Conservation (phyloP, 2,888 invertebrate genomes). For the Brachynemurus nebulosus region DNA sequence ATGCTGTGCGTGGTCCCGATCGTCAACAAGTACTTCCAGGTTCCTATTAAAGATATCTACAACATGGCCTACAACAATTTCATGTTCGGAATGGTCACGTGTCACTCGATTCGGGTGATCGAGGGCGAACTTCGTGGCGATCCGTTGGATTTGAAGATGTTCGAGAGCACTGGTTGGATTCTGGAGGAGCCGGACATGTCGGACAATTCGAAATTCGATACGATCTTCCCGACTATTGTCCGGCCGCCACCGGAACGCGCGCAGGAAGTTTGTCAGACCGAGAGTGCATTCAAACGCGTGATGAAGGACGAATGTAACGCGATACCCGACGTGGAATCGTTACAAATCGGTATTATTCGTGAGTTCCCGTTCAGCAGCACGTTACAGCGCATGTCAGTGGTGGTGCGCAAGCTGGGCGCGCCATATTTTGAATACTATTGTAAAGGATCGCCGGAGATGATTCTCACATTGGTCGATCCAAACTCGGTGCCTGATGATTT, state of each 20-base stretch:
- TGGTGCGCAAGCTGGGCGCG: constrained; percentile 57
- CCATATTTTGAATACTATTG: constrained; percentile 66
- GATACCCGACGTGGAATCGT: background rate
- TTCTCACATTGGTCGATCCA: constrained; percentile 56
- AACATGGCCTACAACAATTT: constrained; percentile 19
- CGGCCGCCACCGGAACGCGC: constrained; percentile 31
- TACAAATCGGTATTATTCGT: constrained; percentile 49
- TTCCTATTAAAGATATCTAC: constrained; percentile 22
- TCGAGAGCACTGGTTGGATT: constrained; percentile 82
- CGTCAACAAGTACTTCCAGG: constrained; percentile 19
- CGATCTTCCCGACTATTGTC: constrained; percentile 70
- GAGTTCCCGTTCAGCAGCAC: constrained; percentile 70
- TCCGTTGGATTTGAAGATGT: constrained; percentile 93
- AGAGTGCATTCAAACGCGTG: background rate
- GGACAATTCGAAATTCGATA: constrained; percentile 65
- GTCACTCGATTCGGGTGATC: constrained; percentile 83
- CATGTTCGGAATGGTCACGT: constrained; percentile 73
- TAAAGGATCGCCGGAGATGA: constrained; percentile 90
- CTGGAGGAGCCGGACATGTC: constrained; percentile 72
- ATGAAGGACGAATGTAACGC: background rate
- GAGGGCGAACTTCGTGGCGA: constrained; percentile 79
- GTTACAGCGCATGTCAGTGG: constrained; percentile 81
- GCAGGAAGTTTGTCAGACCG: background rate
- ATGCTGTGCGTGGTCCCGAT: constrained; percentile 83
- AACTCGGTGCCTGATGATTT: constrained; percentile 68